Conservation (phyloP, 2,888 invertebrate genomes). For the Thysanoteuthis rhombus region DNA sequence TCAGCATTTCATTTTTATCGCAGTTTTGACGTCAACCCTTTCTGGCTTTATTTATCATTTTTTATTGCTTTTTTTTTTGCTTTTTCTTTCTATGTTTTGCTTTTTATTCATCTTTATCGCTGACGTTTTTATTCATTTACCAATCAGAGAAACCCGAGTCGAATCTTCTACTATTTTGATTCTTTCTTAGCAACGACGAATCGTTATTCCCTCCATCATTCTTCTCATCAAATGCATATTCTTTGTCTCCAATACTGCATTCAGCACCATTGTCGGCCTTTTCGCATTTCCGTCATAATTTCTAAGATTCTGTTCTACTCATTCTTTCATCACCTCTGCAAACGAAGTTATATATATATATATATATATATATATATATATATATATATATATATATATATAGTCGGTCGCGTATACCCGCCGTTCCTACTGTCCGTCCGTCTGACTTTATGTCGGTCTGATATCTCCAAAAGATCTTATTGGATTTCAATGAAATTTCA, state of each 20-base stretch:
- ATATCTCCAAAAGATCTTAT: too few relatives aligned
- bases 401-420: background rate
- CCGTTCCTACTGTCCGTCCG: fast-evolving
- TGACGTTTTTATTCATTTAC: background rate
- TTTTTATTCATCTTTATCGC: background rate
- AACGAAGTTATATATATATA: conserved; percentile 17
- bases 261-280: background rate
- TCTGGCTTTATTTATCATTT: background rate
- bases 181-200: background rate
- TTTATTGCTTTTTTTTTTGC: background rate
- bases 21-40: background rate
- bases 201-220: background rate
- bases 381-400: background rate
- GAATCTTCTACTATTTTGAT: background rate
- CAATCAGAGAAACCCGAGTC: background rate
- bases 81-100: background rate
- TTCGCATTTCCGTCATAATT: background rate
- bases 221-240: background rate
- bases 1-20: background rate
- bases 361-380: conserved; percentile 23
- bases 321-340: background rate
- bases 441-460: too few relatives aligned
- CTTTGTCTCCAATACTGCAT: background rate
- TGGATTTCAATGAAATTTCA: too few relatives aligned
- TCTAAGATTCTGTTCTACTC: too few relatives aligned